Percentiles rank a stretch among this genome's conserved stretches.
Conservation (phyloP, 2,888 invertebrate species). For the Synergus japonicus region DNA sequence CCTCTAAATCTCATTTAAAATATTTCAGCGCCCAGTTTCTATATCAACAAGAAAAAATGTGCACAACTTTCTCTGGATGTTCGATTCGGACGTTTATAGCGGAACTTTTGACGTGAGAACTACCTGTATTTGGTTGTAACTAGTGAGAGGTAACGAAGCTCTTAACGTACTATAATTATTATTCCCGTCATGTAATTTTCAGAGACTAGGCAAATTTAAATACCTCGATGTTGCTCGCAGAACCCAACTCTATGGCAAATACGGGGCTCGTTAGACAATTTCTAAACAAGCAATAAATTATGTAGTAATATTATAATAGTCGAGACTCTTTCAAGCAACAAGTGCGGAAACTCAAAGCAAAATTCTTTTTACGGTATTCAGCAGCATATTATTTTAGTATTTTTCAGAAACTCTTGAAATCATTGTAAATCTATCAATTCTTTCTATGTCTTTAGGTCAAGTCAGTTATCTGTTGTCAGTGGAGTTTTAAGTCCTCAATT, state of each 20-base stretch:
- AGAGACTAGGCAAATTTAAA: neutral
- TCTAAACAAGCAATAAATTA: conserved; percentile 29
- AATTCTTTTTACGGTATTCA: too few relatives aligned
- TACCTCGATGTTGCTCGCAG: neutral
- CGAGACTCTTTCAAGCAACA: neutral
- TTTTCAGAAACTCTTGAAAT: too few relatives aligned
- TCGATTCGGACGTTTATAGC: neutral
- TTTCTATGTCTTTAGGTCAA: neutral
- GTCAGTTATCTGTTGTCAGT: neutral
- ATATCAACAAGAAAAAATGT: neutral
- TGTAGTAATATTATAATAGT: conserved; percentile 19
- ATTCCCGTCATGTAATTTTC: conserved; percentile 14
- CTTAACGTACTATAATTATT: conserved; percentile 15
- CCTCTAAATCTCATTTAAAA: neutral
- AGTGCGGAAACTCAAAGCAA: neutral
- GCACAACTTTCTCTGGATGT: conserved; percentile 21
- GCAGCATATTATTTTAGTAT: too few relatives aligned
- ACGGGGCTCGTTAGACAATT: neutral
- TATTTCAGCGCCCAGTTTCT: neutral
- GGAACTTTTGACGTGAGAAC: conserved; percentile 19
- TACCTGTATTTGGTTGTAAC: conserved; percentile 22
- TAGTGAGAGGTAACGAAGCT: conserved; percentile 10
- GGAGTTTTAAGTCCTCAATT: neutral
- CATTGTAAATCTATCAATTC: too few relatives aligned
- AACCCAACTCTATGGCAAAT: neutral